Percentiles rank a stretch among this genome's conserved stretches.
phyloP scores from a whole-genome alignment of 2,797 vertebrate species.

The Bradypodion ventrale region DNA sequence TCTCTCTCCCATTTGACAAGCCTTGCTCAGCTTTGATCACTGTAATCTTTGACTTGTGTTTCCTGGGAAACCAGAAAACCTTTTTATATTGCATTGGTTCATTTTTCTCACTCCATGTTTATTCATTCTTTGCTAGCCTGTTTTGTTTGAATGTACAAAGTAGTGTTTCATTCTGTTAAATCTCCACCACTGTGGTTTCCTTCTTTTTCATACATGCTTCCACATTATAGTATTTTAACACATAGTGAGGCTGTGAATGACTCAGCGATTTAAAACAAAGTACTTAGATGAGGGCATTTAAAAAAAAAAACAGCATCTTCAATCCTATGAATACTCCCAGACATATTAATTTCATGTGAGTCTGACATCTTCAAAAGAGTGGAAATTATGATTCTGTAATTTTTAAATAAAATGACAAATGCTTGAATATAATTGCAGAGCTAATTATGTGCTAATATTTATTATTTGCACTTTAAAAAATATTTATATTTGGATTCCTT shows the following conservation, averaged over 20 bases:
- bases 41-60: conserved; percentile 63
- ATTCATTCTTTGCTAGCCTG: conserved; percentile 19
- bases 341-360: background rate
- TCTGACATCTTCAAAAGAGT: background rate
- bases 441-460: background rate
- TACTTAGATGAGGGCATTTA: background rate
- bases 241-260: background rate
- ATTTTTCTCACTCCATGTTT: conserved; percentile 46
- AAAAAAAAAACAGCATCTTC: background rate
- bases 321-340: background rate
- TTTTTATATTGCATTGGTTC: conserved; percentile 49
- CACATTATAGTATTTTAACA: background rate
- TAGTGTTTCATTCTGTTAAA: conserved; percentile 13
- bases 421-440: background rate
- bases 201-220: background rate
- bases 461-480: background rate
- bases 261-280: background rate
- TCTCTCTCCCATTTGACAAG: conserved; percentile 8
- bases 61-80: conserved; percentile 59
- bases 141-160: conserved; percentile 37
- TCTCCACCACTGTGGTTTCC: background rate
- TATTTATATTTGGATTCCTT: too few relatives aligned
- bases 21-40: conserved; percentile 47
- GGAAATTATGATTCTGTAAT: background rate
- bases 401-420: background rate